Base-by-base conservation (phyloP, 2,888 invertebrate species). In the Volucella inanis region DNA sequence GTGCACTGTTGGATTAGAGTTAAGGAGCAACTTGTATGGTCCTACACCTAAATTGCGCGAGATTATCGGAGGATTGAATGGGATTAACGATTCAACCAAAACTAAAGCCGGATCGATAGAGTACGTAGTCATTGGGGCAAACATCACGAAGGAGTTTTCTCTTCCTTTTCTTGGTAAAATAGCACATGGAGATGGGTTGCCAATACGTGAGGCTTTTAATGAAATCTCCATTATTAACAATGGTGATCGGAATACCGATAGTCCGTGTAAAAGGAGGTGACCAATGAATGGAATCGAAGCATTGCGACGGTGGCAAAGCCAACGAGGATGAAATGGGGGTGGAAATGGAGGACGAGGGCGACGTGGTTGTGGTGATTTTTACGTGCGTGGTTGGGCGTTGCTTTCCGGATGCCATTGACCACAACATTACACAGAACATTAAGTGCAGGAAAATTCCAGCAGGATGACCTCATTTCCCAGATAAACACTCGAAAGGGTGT, bases 351-450 rank as follows among this genome's bases (percentile, higher is more conserved):
- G 15, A 47, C 18, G 55, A n/a, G 31, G 9, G 2, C 11, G 54
- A 22, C 4, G 18, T 18, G 10, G 10, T 22, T 9, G 18, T 50
- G 41, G 52, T 41, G 72, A 39, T 45, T 31, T 12, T 38, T 57
- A 47, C 41, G 38, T 64, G 45, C 14, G 9, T 55, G 50, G 50
- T 57, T 67, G 43, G 65, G 18, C 49, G 59, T 49, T 68, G 62
- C 52, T 49, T 38, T 47, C 31, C 39, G 68, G 70, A 70, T 77
- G 47, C 54, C 41, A 62, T 70, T 55, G 70, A 54, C 77, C 77
- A 62, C 77, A 62, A 62, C 45, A 67, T 76, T 67, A 70, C 68
- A 77, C 68, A 55, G 54, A 47, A 68, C 77, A 77, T 77, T 77
- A 77, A 77, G 43, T 77, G 62, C 77, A 76, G 67, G 43, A 15